Evolutionary conservation across 2,113 vertebrate species (phyloP).

Genomic region (Hemicordylus capensis): DNA sequence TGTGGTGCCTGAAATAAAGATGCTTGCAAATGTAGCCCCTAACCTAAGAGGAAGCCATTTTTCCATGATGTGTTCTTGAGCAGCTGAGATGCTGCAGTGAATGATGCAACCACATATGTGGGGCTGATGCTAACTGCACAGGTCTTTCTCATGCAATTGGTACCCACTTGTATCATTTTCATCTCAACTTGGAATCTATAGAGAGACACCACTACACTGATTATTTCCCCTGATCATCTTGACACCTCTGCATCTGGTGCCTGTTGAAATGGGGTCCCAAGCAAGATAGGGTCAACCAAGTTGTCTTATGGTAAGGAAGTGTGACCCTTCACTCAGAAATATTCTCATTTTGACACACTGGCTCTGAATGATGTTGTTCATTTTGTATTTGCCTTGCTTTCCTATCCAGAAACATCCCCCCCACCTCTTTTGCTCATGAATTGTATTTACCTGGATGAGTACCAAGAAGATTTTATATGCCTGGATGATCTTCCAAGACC

Average conservation of each 20-base stretch:
- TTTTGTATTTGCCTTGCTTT: neutral
- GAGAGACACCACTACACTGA: neutral
- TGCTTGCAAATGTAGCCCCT: no score
- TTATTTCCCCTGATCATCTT: neutral
- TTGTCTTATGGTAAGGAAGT: neutral
- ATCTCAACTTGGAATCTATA: neutral
- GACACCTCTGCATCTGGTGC: neutral
- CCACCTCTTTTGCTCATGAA: neutral
- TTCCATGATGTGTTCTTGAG: no score
- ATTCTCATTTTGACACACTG: neutral
- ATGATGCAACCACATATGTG: no score
- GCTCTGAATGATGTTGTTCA: neutral
- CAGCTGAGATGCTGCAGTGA: no score
- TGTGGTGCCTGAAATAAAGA: no score
- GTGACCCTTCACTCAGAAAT: neutral
- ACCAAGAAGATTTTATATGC: neutral
- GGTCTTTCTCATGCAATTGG: no score
- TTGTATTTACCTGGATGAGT: conserved; percentile 6
- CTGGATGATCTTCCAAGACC: neutral
- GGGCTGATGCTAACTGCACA: no score
- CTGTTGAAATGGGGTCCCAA: neutral
- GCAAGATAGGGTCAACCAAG: neutral
- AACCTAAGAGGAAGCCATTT: no score
- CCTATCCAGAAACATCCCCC: neutral
- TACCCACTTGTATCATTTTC: no score